phyloP scores from a whole-genome alignment of 2,888 invertebrate genomes.

The Cistogaster globosa region DNA sequence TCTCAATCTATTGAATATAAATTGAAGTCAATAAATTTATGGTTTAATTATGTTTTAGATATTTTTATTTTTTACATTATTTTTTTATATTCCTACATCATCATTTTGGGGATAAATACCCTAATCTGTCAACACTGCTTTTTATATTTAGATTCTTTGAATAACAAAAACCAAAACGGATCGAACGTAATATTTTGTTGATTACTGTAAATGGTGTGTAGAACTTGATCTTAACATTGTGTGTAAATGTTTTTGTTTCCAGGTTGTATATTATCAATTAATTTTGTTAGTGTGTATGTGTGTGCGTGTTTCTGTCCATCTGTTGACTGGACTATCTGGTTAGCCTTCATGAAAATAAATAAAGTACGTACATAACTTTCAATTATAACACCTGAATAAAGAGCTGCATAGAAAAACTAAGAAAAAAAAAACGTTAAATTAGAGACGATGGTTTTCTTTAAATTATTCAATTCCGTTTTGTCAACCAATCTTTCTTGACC shows the following conservation, averaged over 20 bases:
- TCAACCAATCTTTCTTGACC: conserved; percentile 16
- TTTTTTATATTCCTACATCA: too few species aligned
- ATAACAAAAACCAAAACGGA: too few species aligned
- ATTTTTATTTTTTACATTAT: too few species aligned
- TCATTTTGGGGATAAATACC: too few species aligned
- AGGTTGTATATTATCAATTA: conserved; percentile 7
- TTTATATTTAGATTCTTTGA: too few species aligned
- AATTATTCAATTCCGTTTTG: conserved; percentile 41
- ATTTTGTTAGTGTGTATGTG: neutral
- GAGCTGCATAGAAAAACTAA: conserved; percentile 26
- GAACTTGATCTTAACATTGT: conserved; percentile 24
- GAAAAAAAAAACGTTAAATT: conserved; percentile 29
- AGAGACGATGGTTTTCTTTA: conserved; percentile 52
- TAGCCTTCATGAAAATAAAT: conserved; percentile 53
- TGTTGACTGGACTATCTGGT: conserved; percentile 46
- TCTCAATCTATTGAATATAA: too few species aligned
- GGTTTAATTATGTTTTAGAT: too few species aligned
- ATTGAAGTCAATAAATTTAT: too few species aligned
- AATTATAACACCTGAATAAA: conserved; percentile 64
- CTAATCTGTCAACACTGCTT: too few species aligned
- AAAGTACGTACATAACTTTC: conserved; percentile 49
- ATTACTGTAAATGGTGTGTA: neutral
- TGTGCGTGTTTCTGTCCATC: neutral
- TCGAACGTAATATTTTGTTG: too few species aligned
- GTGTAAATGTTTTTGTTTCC: conserved; percentile 32